Evolutionary conservation across 2,888 invertebrate species (phyloP), one percentile per base, ranked within the genome.

Genomic region (Netelia inedita): DNA sequence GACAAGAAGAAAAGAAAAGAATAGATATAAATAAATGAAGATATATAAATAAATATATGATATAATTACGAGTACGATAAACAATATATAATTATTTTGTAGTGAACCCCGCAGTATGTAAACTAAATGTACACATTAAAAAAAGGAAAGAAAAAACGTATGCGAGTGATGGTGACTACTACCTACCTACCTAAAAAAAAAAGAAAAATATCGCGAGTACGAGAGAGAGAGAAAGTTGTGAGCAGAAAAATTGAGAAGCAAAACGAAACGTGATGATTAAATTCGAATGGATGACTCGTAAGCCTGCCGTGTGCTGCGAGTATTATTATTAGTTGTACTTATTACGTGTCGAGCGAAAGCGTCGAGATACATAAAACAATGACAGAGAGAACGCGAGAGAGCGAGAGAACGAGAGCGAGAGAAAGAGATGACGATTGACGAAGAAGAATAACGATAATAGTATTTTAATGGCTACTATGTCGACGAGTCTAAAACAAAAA

Each of bases 381-480:
- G 53, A 76, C 59, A 57, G 57, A 76, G 72, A 55, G 72, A 59
- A 55, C 53, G 55, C 61, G 76, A 76, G 53, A 57, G 71, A 66
- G 79, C 23, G 57, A 81, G 61, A 79, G 28, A 69, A 76, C 35
- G 53, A 57, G 71, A 66, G 75, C 35, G 57, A 81, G 61, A 79
- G 28, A 69, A 76, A 59, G 69, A 63, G 57, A 28, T 71, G 88
- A 89, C 89, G 87, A 89, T 87, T 16, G 88, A 88, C 91, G 91
- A 90, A 88, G 89, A 91, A 90, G 91, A 91, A 91, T 91, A 92
- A 92, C 89, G 92, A 92, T 93, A 93, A 93, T 93, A 93, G 93
- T 93, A 93, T 93, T 46, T 46, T 93, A 93, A 90, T 91, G 91
- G 92, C 93, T 93, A 92, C 91, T 92, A 92, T 92, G 92, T 93